Evolutionary conservation across 2,113 vertebrate genomes (phyloP).

Genomic region (Otolemur garnettii): DNA sequence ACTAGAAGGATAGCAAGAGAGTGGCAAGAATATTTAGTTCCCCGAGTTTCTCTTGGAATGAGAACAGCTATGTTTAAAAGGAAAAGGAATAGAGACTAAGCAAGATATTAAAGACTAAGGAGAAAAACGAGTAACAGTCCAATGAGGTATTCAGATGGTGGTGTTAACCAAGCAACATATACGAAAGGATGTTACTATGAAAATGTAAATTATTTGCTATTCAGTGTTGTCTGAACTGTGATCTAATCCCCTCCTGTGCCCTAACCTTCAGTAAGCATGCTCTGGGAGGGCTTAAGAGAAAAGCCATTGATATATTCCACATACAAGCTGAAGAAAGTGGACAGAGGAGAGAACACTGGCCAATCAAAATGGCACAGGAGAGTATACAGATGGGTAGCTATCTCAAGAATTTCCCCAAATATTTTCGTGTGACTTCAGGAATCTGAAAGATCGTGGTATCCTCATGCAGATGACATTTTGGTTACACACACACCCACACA

Average conservation of each 20-base stretch:
- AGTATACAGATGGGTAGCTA: too few relatives aligned
- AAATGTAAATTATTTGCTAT: not conserved
- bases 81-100: not conserved
- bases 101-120: not conserved
- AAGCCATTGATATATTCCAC: accelerated
- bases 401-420: too few relatives aligned
- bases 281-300: not conserved
- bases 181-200: not conserved
- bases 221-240: not conserved
- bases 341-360: not conserved
- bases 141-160: not conserved
- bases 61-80: not conserved
- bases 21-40: not conserved
- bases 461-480: not conserved
- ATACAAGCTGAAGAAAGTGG: too few relatives aligned
- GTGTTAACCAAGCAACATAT: not conserved
- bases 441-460: not conserved
- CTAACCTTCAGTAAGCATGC: not conserved
- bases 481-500: not conserved
- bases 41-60: not conserved
- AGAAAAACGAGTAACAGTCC: not conserved
- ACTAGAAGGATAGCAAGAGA: not conserved
- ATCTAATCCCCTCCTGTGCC: too few relatives aligned
- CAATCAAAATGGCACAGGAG: not conserved
- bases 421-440: not conserved